Base-by-base conservation (phyloP, 37 sponge, comb jelly and placozoan genomes). In the Ephydatia muelleri region DNA sequence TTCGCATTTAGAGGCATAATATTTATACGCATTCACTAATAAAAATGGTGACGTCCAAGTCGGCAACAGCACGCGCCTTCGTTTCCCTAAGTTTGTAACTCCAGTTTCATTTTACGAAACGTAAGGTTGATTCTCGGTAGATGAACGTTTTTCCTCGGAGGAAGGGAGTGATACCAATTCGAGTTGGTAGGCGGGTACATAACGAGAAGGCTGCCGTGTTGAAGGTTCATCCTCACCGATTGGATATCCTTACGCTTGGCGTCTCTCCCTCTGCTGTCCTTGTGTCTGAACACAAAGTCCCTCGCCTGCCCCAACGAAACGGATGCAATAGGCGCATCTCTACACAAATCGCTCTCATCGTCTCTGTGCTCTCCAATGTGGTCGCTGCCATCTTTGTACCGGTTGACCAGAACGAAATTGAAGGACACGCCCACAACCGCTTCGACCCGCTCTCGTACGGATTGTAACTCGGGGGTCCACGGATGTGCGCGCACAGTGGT, bases 391-490 rank as follows among this genome's bases (percentile, higher is more conserved):
- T 90, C 90, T 21, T 65, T 70, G 70, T 93, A 93, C 0, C 85
- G 88, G 69, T 93, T 93, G 39, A 93, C 85, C 37, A 93, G 74
- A 2, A 90, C 94, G 80, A 93, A 93, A 37, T 93, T 93, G 70
- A 83, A 93, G n/a, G 66, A 34, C 12, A 80, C 84, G 1, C 72
- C 72, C 0, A 79, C 71, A 28, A 71, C 74, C 0, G 21, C 48
- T 21, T 80, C 78, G 71, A 93, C 77, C n/a, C 27, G 25, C 2
- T 76, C 43, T 23, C 79, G 80, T 14, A 93, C 30, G 36, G 26
- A 2, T 21, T 39, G 33, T 14, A 93, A 35, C 2, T 49, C 31
- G 25, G 86, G 87, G 9, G 83, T 87, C 94, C 94, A 93, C 5
- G 90, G 81, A 2, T 84, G 74, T 12, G 90, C 90, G 3, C 72